A percentile compares a stretch with the other conserved stretches of the same genome.
phyloP scores from a whole-genome alignment of 2,113 vertebrate species.

The Cyanoliseus patagonus region DNA sequence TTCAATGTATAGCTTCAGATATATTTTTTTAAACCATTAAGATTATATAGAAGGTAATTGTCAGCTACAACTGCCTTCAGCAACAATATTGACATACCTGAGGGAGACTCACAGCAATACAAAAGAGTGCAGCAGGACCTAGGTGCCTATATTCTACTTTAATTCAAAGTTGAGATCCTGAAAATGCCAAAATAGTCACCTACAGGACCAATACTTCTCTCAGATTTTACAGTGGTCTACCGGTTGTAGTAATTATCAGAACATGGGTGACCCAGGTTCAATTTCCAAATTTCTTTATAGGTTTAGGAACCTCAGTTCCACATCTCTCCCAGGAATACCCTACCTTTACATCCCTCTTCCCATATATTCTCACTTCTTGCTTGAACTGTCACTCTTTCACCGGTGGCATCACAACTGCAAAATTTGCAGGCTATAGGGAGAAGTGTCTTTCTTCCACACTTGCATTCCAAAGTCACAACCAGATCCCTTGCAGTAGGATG shows the following conservation, averaged over 20 bases:
- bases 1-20: slow-evolving; percentile 18
- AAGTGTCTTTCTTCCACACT: not conserved
- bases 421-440: not conserved
- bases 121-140: not conserved
- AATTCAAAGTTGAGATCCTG: not conserved
- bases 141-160: not conserved
- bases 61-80: slow-evolving; percentile 4
- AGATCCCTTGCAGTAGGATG: not conserved
- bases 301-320: not conserved
- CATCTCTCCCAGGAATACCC: not conserved
- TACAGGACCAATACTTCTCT: not conserved
- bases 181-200: not conserved
- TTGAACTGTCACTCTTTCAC: not conserved
- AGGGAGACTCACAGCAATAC: accelerated
- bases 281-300: not conserved
- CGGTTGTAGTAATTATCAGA: not conserved
- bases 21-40: slow-evolving; percentile 47
- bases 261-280: not conserved
- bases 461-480: not conserved
- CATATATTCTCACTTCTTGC: not conserved
- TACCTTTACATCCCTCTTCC: not conserved
- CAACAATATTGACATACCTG: not conserved
- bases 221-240: not conserved
- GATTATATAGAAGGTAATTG: not conserved
- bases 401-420: not conserved